Percentiles rank a stretch among this genome's conserved stretches.
phyloP scores from a whole-genome alignment of 1,140 invertebrate species.

The Drosophila nikananu region DNA sequence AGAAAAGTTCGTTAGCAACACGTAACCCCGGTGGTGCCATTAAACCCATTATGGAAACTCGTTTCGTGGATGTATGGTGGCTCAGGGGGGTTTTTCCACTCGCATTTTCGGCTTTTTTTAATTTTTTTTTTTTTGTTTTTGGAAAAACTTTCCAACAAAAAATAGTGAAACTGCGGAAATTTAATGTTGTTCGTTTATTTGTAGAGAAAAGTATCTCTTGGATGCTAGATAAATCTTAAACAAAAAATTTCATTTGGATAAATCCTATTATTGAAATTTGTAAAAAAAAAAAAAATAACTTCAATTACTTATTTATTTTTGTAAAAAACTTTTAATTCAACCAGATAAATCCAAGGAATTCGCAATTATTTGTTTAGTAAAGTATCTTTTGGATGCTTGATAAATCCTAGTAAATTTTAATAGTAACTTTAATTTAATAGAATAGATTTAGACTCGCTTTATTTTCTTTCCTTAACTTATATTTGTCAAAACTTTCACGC shows the following conservation, averaged over 20 bases:
- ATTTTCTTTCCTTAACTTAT: not conserved
- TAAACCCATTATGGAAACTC: slow-evolving; percentile 64
- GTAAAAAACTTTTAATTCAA: too few species aligned
- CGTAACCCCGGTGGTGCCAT: slow-evolving; percentile 34
- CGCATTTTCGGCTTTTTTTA: not conserved
- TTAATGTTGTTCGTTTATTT: not conserved
- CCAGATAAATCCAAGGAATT: too few species aligned
- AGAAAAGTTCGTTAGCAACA: slow-evolving; percentile 48
- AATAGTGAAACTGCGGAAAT: not conserved
- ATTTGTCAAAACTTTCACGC: slow-evolving; percentile 28
- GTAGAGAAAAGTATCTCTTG: not conserved
- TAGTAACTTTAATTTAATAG: too few species aligned
- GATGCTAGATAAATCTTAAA: too few species aligned
- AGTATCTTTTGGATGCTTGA: not conserved
- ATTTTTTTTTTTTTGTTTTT: slow-evolving; percentile 2
- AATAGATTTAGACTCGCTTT: too few species aligned
- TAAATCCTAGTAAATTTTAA: not conserved
- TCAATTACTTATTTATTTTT: too few species aligned
- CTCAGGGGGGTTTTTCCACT: slow-evolving; percentile 34
- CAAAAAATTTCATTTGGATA: too few species aligned
- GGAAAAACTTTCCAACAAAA: slow-evolving; percentile 25
- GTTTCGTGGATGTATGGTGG: slow-evolving; percentile 36
- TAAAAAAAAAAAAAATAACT: too few species aligned
- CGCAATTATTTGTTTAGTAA: not conserved
- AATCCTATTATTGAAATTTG: too few species aligned